Conservation (phyloP, 1,140 invertebrate genomes). For the Zaprionus tsacasi region DNA sequence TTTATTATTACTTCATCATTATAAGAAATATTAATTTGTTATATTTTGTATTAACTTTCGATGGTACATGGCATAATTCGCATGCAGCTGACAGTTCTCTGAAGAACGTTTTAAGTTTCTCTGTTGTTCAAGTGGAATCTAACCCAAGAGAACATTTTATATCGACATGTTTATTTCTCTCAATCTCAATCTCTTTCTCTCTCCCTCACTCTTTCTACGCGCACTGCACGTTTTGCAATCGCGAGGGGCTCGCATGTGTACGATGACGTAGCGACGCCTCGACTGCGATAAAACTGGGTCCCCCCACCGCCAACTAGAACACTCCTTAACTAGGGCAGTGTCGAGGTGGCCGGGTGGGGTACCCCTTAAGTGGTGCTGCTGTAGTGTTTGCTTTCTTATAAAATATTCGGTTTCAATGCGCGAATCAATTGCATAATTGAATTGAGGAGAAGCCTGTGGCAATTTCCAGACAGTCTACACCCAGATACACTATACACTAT, state of each 20-base stretch:
- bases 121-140: background rate
- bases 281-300: constrained; percentile 32
- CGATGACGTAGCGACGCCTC: constrained; percentile 31
- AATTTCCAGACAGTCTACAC: constrained; percentile 46
- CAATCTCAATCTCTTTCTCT: background rate
- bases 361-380: background rate
- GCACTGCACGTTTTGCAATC: constrained; percentile 32
- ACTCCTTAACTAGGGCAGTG: constrained; percentile 42
- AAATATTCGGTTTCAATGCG: constrained; percentile 25
- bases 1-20: no score
- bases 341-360: background rate
- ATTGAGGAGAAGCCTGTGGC: constrained; percentile 28
- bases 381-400: constrained; percentile 49
- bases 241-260: constrained; percentile 33
- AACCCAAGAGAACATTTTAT: background rate
- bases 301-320: constrained; percentile 28
- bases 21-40: no score
- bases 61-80: background rate
- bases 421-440: constrained; percentile 49
- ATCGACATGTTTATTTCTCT: background rate
- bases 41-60: background rate
- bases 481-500: constrained; percentile 17
- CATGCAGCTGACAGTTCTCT: background rate
- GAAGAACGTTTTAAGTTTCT: background rate
- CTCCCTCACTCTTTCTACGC: background rate